phyloP scores from a whole-genome alignment of 2,797 vertebrate genomes.

The Sebastes cheni region DNA sequence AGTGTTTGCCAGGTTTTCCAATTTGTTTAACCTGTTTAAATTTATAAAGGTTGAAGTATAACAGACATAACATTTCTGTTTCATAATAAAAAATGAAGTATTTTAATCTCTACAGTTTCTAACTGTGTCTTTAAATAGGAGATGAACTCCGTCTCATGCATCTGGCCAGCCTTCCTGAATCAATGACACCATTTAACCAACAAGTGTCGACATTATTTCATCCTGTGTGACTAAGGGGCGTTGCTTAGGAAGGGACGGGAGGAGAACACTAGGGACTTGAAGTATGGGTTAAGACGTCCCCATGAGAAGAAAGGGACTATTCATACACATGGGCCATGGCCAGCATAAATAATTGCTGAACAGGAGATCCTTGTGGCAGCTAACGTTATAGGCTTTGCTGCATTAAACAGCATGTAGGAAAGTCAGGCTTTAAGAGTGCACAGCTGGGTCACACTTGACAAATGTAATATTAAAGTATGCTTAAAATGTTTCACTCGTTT shows the following conservation, averaged over 20 bases:
- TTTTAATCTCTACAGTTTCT: background rate
- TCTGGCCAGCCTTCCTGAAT: slow-evolving; percentile 29
- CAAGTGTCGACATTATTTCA: slow-evolving; percentile 48
- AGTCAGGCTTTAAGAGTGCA: background rate
- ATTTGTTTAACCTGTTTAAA: background rate
- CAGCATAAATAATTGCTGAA: slow-evolving; percentile 61
- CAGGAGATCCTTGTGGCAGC: slow-evolving; percentile 56
- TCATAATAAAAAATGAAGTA: background rate
- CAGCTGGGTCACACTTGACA: background rate
- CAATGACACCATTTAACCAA: slow-evolving; percentile 56
- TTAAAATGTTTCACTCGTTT: background rate
- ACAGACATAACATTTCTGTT: background rate
- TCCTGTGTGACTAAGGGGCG: slow-evolving; percentile 43
- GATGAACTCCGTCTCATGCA: background rate
- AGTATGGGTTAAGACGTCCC: slow-evolving; percentile 28
- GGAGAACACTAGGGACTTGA: slow-evolving; percentile 52
- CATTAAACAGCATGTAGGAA: slow-evolving; percentile 4
- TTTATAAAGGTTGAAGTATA: background rate
- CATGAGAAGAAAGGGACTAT: slow-evolving; percentile 65
- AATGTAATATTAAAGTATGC: background rate
- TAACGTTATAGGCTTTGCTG: background rate
- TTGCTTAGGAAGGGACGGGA: slow-evolving; percentile 43
- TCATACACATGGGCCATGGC: slow-evolving; percentile 55
- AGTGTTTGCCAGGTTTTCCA: background rate
- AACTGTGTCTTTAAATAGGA: background rate